Percentiles rank a stretch among this genome's conserved stretches.
These are phyloP conservation scores for Uloborus diversus DNA, from an alignment of 1,140 invertebrate species.

Conservation along the genomic window DNA sequence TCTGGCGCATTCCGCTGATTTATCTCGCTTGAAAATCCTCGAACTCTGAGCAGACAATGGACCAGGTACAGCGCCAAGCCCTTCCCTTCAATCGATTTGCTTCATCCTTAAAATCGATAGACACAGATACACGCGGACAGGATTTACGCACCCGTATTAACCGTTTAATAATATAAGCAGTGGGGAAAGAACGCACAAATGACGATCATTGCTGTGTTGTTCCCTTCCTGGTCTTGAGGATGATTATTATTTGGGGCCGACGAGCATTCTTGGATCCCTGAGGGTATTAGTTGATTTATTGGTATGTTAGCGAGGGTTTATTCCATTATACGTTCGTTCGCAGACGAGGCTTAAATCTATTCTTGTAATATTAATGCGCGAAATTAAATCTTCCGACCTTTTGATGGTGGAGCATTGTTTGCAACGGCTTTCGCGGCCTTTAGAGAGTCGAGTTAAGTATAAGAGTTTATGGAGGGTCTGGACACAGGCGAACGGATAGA, in stretches of 20 bases:
- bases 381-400: slow-evolving; percentile 32
- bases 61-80: not conserved
- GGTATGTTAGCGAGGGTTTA: not conserved
- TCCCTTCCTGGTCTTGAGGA: too few species aligned
- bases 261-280: not conserved
- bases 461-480: too few species aligned
- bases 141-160: slow-evolving; percentile 38
- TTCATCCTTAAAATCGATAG: slow-evolving; percentile 23
- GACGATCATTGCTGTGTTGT: too few species aligned
- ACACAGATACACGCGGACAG: not conserved
- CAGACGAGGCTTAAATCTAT: slow-evolving; percentile 8
- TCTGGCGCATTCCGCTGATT: too few species aligned
- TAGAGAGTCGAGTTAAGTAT: too few species aligned
- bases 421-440: too few species aligned
- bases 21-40: too few species aligned
- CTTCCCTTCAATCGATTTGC: not conserved
- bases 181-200: not conserved
- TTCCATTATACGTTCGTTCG: not conserved
- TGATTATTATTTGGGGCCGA: slow-evolving; percentile 18
- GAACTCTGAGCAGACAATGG: too few species aligned
- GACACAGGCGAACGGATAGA: too few species aligned
- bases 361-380: slow-evolving; percentile 19
- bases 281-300: slow-evolving; percentile 18
- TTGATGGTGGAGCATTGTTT: too few species aligned
- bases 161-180: slow-evolving; percentile 39